phyloP scores from a whole-genome alignment of 2,888 invertebrate genomes.

The Dioctria rufipes region DNA sequence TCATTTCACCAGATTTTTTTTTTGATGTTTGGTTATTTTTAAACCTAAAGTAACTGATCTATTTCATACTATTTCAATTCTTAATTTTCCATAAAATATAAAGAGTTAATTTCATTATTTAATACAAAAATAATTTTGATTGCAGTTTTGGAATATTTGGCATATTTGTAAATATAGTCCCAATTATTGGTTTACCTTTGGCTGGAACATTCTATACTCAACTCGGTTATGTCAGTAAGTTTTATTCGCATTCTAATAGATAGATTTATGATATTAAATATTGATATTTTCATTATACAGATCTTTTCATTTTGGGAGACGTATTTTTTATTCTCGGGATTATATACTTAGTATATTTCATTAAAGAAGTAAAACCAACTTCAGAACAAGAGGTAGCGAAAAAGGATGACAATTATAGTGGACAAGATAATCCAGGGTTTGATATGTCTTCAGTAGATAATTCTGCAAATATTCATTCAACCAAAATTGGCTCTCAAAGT shows the following conservation, averaged over 20 bases:
- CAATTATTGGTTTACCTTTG: conserved; percentile 67
- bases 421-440: conserved; percentile 30
- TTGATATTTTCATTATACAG: conserved; percentile 59
- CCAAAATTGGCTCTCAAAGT: too few species aligned
- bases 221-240: conserved; percentile 68
- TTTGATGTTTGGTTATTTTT: too few species aligned
- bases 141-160: conserved; percentile 69
- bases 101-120: too few species aligned
- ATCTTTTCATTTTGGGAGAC: conserved; percentile 67
- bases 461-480: too few species aligned
- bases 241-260: not conserved
- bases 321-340: conserved; percentile 68
- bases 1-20: too few species aligned
- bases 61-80: too few species aligned
- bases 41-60: too few species aligned
- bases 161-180: conserved; percentile 67
- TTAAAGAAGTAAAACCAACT: conserved; percentile 65
- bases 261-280: not conserved
- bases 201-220: conserved; percentile 67
- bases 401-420: conserved; percentile 23
- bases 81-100: too few species aligned
- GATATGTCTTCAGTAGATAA: conserved; percentile 30
- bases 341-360: conserved; percentile 67
- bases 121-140: too few species aligned
- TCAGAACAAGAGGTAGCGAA: conserved; percentile 54